phyloP scores from a whole-genome alignment of 2,113 vertebrate species.

The Ceuthmochares aereus region DNA sequence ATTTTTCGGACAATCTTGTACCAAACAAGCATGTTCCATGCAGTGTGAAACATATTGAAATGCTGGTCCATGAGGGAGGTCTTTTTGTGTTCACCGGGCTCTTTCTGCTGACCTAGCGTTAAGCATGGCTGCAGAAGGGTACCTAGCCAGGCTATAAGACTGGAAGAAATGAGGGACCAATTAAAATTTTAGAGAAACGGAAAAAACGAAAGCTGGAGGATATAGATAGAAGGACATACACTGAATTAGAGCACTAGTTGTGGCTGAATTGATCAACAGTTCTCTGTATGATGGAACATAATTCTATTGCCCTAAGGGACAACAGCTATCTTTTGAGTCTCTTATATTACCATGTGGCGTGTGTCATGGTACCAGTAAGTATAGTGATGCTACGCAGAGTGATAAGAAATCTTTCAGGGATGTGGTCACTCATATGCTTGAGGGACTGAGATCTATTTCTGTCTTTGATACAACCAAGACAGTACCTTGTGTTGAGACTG shows the following conservation, averaged over 20 bases:
- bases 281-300: not conserved
- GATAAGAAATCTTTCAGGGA: not conserved
- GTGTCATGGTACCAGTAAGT: not conserved
- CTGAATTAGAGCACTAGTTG: not conserved
- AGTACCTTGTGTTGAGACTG: not conserved
- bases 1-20: not conserved
- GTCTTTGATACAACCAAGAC: not conserved
- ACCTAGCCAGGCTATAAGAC: not conserved
- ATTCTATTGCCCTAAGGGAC: not conserved
- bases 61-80: not conserved
- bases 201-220: not conserved
- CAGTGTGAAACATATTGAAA: not conserved
- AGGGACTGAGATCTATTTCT: not conserved
- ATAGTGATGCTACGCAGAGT: not conserved
- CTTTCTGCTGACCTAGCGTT: not conserved
- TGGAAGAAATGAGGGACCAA: not conserved
- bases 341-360: not conserved
- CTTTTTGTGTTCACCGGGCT: not conserved
- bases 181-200: not conserved
- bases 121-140: not conserved
- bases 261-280: not conserved
- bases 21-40: not conserved
- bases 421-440: not conserved
- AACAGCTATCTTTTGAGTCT: not conserved
- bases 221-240: not conserved